Conservation (phyloP, 1,140 invertebrate genomes). For the Brachystomella parvula region DNA sequence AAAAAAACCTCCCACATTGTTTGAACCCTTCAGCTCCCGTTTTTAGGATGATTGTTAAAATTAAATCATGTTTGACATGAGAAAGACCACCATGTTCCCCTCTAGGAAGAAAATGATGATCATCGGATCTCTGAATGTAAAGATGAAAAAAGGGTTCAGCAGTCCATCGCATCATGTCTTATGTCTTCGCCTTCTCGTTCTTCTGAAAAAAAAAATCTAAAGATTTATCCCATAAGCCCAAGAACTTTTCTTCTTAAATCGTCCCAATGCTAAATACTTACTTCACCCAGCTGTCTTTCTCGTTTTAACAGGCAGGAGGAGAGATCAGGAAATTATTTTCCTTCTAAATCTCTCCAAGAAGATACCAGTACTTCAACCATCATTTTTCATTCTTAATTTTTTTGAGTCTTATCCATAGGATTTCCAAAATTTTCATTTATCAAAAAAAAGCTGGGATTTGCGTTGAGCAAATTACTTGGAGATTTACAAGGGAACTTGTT, state of each 20-base stretch:
- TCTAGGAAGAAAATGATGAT: not conserved
- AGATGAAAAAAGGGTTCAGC: not conserved
- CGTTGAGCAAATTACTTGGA: not conserved
- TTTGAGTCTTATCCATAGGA: not conserved
- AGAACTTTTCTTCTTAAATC: not conserved
- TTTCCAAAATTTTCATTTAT: not conserved
- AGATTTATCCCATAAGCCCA: not conserved
- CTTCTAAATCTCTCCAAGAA: not conserved
- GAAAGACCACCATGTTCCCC: slow-evolving; percentile 1
- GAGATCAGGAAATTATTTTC: not conserved
- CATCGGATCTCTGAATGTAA: not conserved
- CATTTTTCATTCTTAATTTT: slow-evolving; percentile 5
- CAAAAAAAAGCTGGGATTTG: not conserved
- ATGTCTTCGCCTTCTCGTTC: not conserved
- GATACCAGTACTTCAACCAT: not conserved
- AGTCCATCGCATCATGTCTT: not conserved
- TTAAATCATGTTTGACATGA: slow-evolving; percentile 10
- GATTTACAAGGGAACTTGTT: too few species aligned
- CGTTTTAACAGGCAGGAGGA: not conserved
- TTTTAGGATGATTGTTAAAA: not conserved
- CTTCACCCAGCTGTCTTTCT: not conserved
- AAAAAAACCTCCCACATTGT: slow-evolving; percentile 9
- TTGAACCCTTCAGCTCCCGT: not conserved
- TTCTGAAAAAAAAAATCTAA: not conserved
- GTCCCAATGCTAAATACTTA: not conserved